A percentile compares a stretch with the other conserved stretches of the same genome.
Conservation (phyloP, 2,888 invertebrate species). For the Machimus rusticus region DNA sequence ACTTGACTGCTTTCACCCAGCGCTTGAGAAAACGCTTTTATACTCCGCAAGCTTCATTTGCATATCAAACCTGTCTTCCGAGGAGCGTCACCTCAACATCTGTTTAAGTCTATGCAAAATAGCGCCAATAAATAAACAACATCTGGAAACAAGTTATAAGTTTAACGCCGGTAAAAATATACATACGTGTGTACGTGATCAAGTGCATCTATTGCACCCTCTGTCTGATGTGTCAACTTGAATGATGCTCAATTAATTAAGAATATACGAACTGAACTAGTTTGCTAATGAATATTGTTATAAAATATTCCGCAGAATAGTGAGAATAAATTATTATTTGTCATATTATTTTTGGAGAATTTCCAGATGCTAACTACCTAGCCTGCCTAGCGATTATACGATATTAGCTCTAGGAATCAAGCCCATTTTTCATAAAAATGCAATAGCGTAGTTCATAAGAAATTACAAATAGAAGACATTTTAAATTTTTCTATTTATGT, state of each 20-base stretch:
- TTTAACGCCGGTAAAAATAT: background rate
- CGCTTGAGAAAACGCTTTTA: background rate
- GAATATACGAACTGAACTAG: background rate
- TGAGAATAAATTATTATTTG: background rate
- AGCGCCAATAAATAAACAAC: constrained; percentile 8
- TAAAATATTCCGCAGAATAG: background rate
- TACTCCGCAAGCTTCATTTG: background rate
- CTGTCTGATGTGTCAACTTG: background rate
- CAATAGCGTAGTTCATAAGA: background rate
- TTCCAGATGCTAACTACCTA: background rate
- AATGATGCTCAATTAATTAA: background rate
- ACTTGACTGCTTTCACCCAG: constrained; percentile 26
- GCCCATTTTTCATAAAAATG: background rate
- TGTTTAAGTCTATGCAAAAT: constrained; percentile 3
- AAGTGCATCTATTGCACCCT: background rate
- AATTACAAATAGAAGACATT: too few species aligned
- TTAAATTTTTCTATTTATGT: too few species aligned
- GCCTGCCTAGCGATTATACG: background rate
- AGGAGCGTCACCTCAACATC: constrained; percentile 26
- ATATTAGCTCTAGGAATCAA: background rate
- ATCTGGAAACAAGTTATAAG: background rate
- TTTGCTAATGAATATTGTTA: background rate
- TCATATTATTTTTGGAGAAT: background rate
- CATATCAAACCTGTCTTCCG: background rate
- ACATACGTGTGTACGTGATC: constrained; percentile 7